Base-by-base conservation (phyloP, 2,797 vertebrate species). In the Enteromius anoplus region DNA sequence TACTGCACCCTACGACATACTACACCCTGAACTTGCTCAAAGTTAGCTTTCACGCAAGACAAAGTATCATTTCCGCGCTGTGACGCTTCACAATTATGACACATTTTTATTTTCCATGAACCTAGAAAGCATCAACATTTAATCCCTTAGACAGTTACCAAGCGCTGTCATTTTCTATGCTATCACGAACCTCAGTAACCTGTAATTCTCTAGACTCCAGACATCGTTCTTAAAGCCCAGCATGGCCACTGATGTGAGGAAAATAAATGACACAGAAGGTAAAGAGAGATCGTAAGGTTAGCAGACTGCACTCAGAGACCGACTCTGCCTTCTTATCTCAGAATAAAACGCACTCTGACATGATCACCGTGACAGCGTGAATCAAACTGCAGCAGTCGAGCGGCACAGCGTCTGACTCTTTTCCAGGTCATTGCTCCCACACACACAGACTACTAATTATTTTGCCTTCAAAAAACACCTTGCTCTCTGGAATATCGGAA, bases 361-460 rank as follows among this genome's bases (percentile, higher is more conserved):
- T 81, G 82, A 81, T 86, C 70, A 47, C 34, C 53, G 21, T 80
- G 81, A 80, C 81, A 83, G 81, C 51, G 17, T 69, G 77, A 76
- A 64, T 83, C 77, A 75, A 53, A 79, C 62, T 75, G 80, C 34
- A 75, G 32, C 49, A 80, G 81, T 34, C 80, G 55, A 66, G 49
- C 40, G 5, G 49, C 17, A 5, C 58, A 47, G 60, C 23, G 29
- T 4, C 85, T 77, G 72, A 80, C 85, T 80, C 71, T 70, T 84
- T 75, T 80, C 65, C 71, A 86, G 77, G 82, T 70, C 68, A 53
- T 60, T 60, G 64, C 71, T 45, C 76, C 71, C 49, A 76, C 70
- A 75, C 81, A 51, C 32, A 75, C 72, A 64, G 77, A 69, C 53
- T 70, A 83, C 64, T 86, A 80, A 86, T 86, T 86, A 83, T 83